Percentiles rank a stretch among this genome's conserved stretches.
These are phyloP conservation scores for Oryzaephilus surinamensis DNA, from an alignment of 1,140 invertebrate genomes.

Conservation along the genomic window DNA sequence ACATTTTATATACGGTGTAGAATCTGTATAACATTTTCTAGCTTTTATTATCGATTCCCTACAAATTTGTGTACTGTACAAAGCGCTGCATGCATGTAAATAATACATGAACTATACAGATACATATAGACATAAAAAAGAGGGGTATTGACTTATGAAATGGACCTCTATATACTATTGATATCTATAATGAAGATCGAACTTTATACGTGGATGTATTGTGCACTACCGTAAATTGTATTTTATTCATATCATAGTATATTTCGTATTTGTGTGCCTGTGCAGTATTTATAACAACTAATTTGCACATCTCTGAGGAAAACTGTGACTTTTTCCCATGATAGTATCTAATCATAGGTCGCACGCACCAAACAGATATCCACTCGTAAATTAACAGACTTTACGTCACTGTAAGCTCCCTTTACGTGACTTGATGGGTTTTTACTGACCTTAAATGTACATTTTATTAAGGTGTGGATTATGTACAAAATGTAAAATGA, in stretches of 20 bases:
- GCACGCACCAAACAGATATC: conserved; percentile 23
- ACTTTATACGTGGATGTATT: too few relatives aligned
- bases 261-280: too few relatives aligned
- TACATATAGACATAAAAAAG: too few relatives aligned
- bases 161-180: conserved; percentile 8
- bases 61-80: too few relatives aligned
- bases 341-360: conserved; percentile 28
- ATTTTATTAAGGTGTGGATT: conserved; percentile 9
- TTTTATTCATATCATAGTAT: conserved; percentile 20
- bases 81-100: too few relatives aligned
- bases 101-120: too few relatives aligned
- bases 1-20: too few relatives aligned
- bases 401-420: conserved; percentile 4
- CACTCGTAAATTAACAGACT: conserved; percentile 23
- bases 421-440: conserved; percentile 9
- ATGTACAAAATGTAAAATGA: too few relatives aligned
- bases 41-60: too few relatives aligned
- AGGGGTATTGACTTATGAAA: conserved; percentile 8
- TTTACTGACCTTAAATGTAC: conserved; percentile 6
- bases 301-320: conserved; percentile 29
- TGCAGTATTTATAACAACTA: conserved; percentile 21
- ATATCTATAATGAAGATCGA: conserved; percentile 22
- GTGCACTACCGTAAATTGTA: conserved; percentile 24
- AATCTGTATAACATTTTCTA: too few relatives aligned
- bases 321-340: conserved; percentile 25